Percentiles rank a stretch among this genome's conserved stretches.
These are phyloP conservation scores for Elephas maximus DNA, from an alignment of 2,113 vertebrate genomes.

Conservation along the genomic window DNA sequence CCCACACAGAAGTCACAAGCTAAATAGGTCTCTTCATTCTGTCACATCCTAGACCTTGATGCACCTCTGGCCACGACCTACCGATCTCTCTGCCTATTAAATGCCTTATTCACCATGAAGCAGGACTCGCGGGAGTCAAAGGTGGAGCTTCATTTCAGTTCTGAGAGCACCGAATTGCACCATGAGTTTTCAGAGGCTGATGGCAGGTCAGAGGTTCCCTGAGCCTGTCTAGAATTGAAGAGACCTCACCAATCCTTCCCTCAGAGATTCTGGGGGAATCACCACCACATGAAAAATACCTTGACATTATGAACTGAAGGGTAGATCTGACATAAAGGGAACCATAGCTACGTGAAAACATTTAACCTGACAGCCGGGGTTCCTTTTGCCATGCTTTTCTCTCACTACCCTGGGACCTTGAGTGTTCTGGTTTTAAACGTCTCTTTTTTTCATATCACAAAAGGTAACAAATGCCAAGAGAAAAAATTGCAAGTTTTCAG, in stretches of 20 bases:
- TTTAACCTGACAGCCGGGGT: rapidly evolving
- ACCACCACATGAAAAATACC: constrained; percentile 46
- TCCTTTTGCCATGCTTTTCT: constrained; percentile 14
- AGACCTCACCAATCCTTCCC: constrained; percentile 39
- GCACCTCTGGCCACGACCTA: neutral
- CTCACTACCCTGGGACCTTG: neutral
- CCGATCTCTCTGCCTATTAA: constrained; percentile 32
- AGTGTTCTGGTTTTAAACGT: neutral
- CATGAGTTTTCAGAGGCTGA: constrained; percentile 53
- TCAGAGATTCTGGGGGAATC: constrained; percentile 10
- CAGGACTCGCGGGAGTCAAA: constrained; percentile 7
- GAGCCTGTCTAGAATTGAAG: constrained; percentile 50
- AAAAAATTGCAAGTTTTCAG: constrained; percentile 35
- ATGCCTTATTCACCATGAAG: neutral
- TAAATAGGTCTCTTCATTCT: neutral
- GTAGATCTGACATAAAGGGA: neutral
- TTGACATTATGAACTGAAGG: neutral
- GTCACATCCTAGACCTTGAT: neutral
- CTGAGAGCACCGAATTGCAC: neutral
- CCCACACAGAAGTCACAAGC: neutral
- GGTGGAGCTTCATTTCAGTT: neutral
- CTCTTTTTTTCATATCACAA: neutral
- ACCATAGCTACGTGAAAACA: neutral
- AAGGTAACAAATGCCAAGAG: constrained; percentile 34
- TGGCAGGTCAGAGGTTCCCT: constrained; percentile 51